phyloP scores from a whole-genome alignment of 2,797 vertebrate genomes.

The Melanogrammus aeglefinus region DNA sequence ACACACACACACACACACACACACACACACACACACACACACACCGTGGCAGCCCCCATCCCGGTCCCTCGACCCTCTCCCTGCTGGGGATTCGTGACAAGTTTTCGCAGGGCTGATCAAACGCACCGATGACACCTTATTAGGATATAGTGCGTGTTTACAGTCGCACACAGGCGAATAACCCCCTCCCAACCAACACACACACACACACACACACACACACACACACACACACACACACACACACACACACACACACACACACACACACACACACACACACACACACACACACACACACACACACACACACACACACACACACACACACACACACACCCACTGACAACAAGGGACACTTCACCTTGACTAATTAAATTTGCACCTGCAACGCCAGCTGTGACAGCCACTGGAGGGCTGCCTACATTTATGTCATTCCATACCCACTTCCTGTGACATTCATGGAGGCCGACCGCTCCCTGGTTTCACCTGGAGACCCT shows the following conservation, averaged over 20 bases:
- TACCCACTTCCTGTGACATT: slow-evolving; percentile 71
- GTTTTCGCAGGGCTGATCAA: slow-evolving; percentile 90
- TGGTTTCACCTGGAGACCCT: slow-evolving; percentile 43
- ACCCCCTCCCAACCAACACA: slow-evolving; percentile 33
- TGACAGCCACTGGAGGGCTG: slow-evolving; percentile 80
- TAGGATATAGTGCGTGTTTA: slow-evolving; percentile 90
- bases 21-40: slow-evolving; percentile 19
- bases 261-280: slow-evolving; percentile 5
- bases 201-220: slow-evolving; percentile 1
- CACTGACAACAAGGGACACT: slow-evolving; percentile 84
- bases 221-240: slow-evolving; percentile 8
- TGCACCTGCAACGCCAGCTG: slow-evolving; percentile 84
- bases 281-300: slow-evolving; percentile 5
- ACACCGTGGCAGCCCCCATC: neutral
- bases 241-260: slow-evolving; percentile 8
- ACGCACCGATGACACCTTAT: slow-evolving; percentile 90
- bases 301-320: slow-evolving; percentile 2
- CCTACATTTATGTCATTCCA: slow-evolving; percentile 76
- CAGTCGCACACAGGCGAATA: slow-evolving; percentile 81
- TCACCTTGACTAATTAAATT: slow-evolving; percentile 93
- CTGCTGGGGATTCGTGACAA: slow-evolving; percentile 91
- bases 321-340: slow-evolving; percentile 15
- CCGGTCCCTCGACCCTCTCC: slow-evolving; percentile 77
- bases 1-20: neutral
- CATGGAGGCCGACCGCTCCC: slow-evolving; percentile 60